Evolutionary conservation across 2,888 invertebrate genomes (phyloP).

Genomic region (Drosophila planitibia): DNA sequence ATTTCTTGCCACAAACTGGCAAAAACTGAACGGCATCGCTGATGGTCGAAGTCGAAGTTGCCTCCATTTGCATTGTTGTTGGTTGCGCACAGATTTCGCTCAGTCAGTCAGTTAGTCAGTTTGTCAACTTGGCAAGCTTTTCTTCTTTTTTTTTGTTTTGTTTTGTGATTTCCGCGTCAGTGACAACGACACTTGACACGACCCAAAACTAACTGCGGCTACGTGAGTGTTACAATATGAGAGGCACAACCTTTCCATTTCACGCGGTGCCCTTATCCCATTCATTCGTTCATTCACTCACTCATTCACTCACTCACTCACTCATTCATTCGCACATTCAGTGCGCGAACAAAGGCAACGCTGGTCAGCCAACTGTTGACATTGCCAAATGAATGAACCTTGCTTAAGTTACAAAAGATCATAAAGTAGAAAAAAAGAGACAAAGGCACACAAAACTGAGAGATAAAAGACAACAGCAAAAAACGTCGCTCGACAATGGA

Average conservation of each 20-base stretch:
- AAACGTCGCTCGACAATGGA: conserved; percentile 1
- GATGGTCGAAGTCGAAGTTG: conserved; percentile 38
- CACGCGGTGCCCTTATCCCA: background rate
- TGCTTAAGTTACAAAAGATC: conserved; percentile 70
- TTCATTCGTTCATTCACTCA: conserved; percentile 10
- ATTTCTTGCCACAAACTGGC: conserved; percentile 59
- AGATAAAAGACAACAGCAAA: conserved; percentile 20
- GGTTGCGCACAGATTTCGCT: conserved; percentile 60
- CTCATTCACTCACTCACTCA: conserved; percentile 18
- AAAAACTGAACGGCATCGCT: background rate
- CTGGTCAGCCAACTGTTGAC: conserved; percentile 79
- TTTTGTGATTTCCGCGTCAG: conserved; percentile 67
- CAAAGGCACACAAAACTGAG: conserved; percentile 8
- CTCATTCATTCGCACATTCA: conserved; percentile 49
- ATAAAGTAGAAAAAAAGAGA: background rate
- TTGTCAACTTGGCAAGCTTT: conserved; percentile 33
- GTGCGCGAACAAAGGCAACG: conserved; percentile 56
- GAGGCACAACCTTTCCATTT: conserved; percentile 12
- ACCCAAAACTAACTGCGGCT: conserved; percentile 60
- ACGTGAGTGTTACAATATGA: conserved; percentile 38
- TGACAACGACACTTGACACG: conserved; percentile 74
- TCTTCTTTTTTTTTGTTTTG: background rate
- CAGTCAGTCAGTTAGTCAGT: conserved; percentile 38
- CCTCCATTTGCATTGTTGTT: conserved; percentile 30
- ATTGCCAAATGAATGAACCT: conserved; percentile 72